These are phyloP conservation scores for Tachina fera DNA, from an alignment of 2,888 invertebrate genomes.

Conservation along the genomic window DNA sequence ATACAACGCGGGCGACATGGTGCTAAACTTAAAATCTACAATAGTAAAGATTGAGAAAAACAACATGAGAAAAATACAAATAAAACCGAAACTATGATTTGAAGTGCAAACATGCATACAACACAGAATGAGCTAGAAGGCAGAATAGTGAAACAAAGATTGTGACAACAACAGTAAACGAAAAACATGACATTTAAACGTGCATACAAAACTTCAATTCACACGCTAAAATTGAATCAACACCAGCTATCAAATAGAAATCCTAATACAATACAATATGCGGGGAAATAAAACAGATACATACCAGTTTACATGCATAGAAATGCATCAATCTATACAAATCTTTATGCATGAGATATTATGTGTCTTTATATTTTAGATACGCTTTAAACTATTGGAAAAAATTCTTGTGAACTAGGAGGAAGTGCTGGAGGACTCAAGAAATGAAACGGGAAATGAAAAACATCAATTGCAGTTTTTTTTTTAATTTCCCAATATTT, in stretches of 20 bases:
- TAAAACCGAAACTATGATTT: constrained; percentile 50
- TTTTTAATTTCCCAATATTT: neutral
- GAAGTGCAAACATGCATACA: constrained; percentile 38
- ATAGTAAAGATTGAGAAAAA: constrained; percentile 50
- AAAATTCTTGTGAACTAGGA: constrained; percentile 18
- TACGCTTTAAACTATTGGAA: neutral
- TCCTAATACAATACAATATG: neutral
- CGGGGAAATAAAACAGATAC: neutral
- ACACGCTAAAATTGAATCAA: constrained; percentile 60
- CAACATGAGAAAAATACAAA: constrained; percentile 19
- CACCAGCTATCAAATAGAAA: constrained; percentile 43
- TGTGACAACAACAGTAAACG: neutral
- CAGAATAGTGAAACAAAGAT: constrained; percentile 3
- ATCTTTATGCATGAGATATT: neutral
- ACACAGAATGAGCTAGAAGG: neutral
- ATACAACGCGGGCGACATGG: constrained; percentile 23
- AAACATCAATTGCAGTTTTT: neutral
- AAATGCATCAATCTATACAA: neutral
- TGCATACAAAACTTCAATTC: constrained; percentile 56
- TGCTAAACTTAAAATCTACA: constrained; percentile 58
- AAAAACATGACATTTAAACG: constrained; percentile 61
- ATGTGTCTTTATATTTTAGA: neutral
- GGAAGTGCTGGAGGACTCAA: neutral
- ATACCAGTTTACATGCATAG: neutral
- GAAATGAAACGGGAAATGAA: constrained; percentile 11